Base-by-base conservation (phyloP, 2,113 vertebrate species). In the Oxyruncus cristatus region DNA sequence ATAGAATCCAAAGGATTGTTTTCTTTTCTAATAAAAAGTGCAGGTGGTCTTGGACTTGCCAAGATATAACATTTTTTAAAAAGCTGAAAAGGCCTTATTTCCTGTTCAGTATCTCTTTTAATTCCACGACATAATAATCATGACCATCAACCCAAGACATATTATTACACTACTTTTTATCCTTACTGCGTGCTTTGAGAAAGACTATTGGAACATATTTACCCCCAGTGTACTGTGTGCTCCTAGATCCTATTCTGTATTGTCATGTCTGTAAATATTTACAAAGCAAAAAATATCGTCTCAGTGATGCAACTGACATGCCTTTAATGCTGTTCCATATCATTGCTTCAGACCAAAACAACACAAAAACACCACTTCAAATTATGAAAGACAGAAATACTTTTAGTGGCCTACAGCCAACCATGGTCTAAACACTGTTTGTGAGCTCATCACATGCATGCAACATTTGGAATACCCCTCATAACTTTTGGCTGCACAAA, bases 241-340 rank as follows among this genome's bases (percentile, higher is more conserved):
- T 86, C 44, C 89, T 56, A 92, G 82, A 85, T 87, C 41, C 41
- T 49, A 35, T 53, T 82, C 46, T 8, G 5, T 65, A 79, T 33
- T 61, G 37, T 74, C 75, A 71, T 35, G 50, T 81, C 83, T 78
- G 56, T 65, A 92, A 95, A 91, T 84, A 96, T 92, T 96, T 95
- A 92, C 65, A 75, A 92, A 87, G 52, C 35, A 84, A 87, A 92
- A 96, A 88, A 55, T 35, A 88, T 47, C 27, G 55, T 35, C 66
- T 90, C 83, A 63, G 87, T 78, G 82, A 42, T 7, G 5, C 53
- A 95, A 76, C 19, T 59, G 88, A 88, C 30, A 56, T 37, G 63
- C 67, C 85, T 93, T 94, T 93, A 94, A 93, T 92, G 63, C 19
- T 90, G 59, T 77, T 96, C 89, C 62, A 14, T 89, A 94, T 92